phyloP scores from a whole-genome alignment of 2,113 vertebrate genomes.

The Mustelus asterias region DNA sequence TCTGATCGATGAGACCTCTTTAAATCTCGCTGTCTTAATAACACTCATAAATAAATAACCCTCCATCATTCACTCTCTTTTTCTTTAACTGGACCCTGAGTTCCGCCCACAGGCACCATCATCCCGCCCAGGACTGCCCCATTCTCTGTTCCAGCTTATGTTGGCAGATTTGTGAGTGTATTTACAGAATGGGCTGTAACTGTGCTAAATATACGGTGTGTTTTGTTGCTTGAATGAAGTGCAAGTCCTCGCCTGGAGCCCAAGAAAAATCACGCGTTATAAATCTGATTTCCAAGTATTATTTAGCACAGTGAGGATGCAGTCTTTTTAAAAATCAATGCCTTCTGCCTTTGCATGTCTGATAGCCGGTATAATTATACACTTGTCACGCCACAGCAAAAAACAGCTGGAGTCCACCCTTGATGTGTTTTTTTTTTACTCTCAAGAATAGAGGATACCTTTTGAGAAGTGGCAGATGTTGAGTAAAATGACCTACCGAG shows the following conservation, averaged over 20 bases:
- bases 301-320: neutral
- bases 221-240: neutral
- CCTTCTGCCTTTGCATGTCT: neutral
- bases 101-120: neutral
- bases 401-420: neutral
- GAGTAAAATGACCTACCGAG: neutral
- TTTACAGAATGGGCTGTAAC: neutral
- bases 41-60: neutral
- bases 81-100: neutral
- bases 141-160: neutral
- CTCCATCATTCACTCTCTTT: neutral
- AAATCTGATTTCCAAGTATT: constrained; percentile 7
- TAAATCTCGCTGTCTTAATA: neutral
- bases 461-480: neutral
- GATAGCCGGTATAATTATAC: neutral
- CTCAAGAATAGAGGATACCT: neutral
- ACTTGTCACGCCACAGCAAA: neutral
- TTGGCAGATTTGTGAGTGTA: neutral
- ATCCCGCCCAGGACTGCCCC: neutral
- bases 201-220: neutral
- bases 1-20: neutral
- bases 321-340: neutral
- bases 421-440: neutral
- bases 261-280: neutral
- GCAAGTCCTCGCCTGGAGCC: neutral